phyloP scores from a whole-genome alignment of 53 echinoderm and acorn worm species.

The Patiria pectinifera region DNA sequence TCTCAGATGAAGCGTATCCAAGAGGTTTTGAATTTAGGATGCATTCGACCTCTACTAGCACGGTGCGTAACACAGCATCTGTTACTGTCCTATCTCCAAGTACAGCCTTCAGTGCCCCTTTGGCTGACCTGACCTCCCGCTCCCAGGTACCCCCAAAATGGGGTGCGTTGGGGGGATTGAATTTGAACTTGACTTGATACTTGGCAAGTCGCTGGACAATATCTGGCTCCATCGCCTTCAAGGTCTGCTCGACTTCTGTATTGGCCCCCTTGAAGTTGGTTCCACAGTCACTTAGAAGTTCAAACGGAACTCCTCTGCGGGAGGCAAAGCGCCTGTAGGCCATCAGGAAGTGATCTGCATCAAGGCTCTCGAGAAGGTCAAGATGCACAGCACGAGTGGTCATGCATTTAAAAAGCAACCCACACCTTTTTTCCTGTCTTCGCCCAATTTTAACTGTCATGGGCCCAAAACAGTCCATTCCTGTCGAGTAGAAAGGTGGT shows the following conservation, averaged over 20 bases:
- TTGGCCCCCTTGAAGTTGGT: conserved; percentile 63
- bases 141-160: conserved; percentile 67
- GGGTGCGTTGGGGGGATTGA: conserved; percentile 47
- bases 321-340: conserved; percentile 25
- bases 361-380: conserved; percentile 1
- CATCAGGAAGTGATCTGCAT: conserved; percentile 33
- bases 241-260: neutral
- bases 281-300: conserved; percentile 53
- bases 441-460: conserved; percentile 36
- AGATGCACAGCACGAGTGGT: conserved; percentile 41
- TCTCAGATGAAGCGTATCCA: conserved; percentile 58
- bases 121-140: conserved; percentile 41
- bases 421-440: conserved; percentile 32
- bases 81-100: conserved; percentile 26
- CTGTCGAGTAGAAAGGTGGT: conserved; percentile 15
- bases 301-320: conserved; percentile 31
- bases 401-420: conserved; percentile 46
- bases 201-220: conserved; percentile 5
- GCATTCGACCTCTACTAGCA: conserved; percentile 56
- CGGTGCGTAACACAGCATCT: conserved; percentile 57
- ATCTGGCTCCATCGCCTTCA: neutral
- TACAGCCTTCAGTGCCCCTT: conserved; percentile 26
- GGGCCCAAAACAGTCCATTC: conserved; percentile 36
- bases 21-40: conserved; percentile 69
- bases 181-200: conserved; percentile 6